phyloP scores from a whole-genome alignment of 2,888 invertebrate genomes.

The Cosmorhoe ocellata region DNA sequence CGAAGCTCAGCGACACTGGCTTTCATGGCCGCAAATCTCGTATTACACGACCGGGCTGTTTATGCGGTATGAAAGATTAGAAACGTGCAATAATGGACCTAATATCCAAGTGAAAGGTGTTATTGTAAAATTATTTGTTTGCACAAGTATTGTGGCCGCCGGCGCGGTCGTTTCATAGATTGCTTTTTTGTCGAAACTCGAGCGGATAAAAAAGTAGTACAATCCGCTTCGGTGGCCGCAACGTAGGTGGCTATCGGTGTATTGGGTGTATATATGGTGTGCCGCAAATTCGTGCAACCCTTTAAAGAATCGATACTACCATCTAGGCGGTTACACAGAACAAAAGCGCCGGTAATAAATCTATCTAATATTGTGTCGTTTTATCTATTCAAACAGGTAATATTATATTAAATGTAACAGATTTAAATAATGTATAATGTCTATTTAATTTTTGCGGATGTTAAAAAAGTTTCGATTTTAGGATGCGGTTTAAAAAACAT shows the following conservation, averaged over 20 bases:
- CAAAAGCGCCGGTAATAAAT: too few species aligned
- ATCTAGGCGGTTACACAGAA: too few species aligned
- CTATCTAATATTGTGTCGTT: too few species aligned
- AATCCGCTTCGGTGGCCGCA: conserved; percentile 46
- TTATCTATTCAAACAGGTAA: too few species aligned
- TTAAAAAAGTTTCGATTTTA: too few species aligned
- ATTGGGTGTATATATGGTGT: conserved; percentile 57
- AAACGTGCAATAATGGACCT: conserved; percentile 45
- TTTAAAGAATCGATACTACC: conserved; percentile 44
- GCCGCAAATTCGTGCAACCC: conserved; percentile 49
- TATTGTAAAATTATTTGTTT: conserved; percentile 38
- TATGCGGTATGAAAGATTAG: conserved; percentile 35
- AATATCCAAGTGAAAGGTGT: conserved; percentile 40
- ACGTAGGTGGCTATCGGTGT: conserved; percentile 65
- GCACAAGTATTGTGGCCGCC: conserved; percentile 47
- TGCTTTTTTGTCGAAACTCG: conserved; percentile 72
- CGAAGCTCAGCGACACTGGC: conserved; percentile 79
- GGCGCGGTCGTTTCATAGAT: conserved; percentile 71
- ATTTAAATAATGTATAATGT: too few species aligned
- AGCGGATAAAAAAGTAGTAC: conserved; percentile 61
- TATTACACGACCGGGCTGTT: conserved; percentile 59
- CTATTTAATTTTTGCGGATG: too few species aligned
- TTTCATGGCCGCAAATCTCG: conserved; percentile 76
- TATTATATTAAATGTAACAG: too few species aligned
- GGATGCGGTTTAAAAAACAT: too few species aligned